Evolutionary conservation across 1,140 invertebrate genomes (phyloP).

Genomic region (Whitmania pigra): DNA sequence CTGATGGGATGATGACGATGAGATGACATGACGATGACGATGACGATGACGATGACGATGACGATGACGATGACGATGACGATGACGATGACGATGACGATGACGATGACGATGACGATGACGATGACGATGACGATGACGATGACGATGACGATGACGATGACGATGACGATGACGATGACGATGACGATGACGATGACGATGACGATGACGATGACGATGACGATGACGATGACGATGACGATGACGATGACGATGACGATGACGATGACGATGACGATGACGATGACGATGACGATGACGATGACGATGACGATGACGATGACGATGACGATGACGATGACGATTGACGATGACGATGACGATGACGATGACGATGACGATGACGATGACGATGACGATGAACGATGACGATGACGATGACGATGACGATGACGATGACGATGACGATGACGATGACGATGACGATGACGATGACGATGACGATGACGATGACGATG

Average conservation of each 20-base stretch:
- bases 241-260: not conserved
- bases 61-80: not conserved
- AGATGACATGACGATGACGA: too few species aligned
- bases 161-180: not conserved
- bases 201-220: not conserved
- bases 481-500: too few species aligned
- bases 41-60: not conserved
- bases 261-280: not conserved
- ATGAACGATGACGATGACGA: too few species aligned
- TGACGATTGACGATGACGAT: not conserved
- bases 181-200: not conserved
- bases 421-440: too few species aligned
- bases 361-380: too few species aligned
- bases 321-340: not conserved
- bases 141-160: not conserved
- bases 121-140: not conserved
- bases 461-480: too few species aligned
- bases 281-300: slow-evolving; percentile 1
- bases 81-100: not conserved
- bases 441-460: too few species aligned
- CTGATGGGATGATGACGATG: too few species aligned
- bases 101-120: not conserved
- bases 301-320: not conserved
- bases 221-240: not conserved
- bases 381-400: too few species aligned